A percentile compares a stretch with the other conserved stretches of the same genome.
phyloP scores from a whole-genome alignment of 2,797 vertebrate genomes.

The Coilia nasus region DNA sequence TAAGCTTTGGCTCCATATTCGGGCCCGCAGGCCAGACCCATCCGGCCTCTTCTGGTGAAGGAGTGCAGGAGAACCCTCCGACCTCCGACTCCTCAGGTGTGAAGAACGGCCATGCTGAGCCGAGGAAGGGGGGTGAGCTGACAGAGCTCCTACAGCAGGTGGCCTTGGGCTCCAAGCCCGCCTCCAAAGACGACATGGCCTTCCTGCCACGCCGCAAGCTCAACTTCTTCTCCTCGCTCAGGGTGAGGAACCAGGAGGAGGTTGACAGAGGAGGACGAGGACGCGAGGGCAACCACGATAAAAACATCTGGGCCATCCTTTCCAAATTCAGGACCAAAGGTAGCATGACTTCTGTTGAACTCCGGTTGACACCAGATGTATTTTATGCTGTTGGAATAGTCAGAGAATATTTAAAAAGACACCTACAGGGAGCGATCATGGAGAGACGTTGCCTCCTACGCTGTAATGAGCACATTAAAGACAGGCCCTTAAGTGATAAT shows the following conservation, averaged over 20 bases:
- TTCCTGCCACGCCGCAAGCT: slow-evolving; percentile 62
- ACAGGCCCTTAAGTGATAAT: too few species aligned
- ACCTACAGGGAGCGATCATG: not conserved
- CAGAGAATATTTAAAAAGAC: not conserved
- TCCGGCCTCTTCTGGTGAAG: not conserved
- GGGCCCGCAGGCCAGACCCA: not conserved
- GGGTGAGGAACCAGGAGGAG: slow-evolving; percentile 67
- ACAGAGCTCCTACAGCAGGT: slow-evolving; percentile 72
- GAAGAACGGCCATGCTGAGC: slow-evolving; percentile 35
- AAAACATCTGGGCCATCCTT: slow-evolving; percentile 73
- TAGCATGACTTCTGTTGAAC: slow-evolving; percentile 17
- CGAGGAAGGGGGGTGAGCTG: slow-evolving; percentile 62
- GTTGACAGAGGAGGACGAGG: slow-evolving; percentile 44
- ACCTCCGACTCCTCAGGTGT: not conserved
- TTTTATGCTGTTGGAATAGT: not conserved
- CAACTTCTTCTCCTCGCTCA: slow-evolving; percentile 78
- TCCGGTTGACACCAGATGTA: not conserved
- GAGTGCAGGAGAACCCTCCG: not conserved
- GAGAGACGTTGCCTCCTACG: not conserved
- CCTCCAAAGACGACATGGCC: slow-evolving; percentile 58
- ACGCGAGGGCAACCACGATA: slow-evolving; percentile 51
- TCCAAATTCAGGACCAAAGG: slow-evolving; percentile 73
- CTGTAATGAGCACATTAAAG: not conserved
- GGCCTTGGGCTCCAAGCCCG: slow-evolving; percentile 57
- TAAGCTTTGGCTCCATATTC: slow-evolving; percentile 58